Conservation (phyloP, 2,888 invertebrate species). For the Drosophila multiciliata region DNA sequence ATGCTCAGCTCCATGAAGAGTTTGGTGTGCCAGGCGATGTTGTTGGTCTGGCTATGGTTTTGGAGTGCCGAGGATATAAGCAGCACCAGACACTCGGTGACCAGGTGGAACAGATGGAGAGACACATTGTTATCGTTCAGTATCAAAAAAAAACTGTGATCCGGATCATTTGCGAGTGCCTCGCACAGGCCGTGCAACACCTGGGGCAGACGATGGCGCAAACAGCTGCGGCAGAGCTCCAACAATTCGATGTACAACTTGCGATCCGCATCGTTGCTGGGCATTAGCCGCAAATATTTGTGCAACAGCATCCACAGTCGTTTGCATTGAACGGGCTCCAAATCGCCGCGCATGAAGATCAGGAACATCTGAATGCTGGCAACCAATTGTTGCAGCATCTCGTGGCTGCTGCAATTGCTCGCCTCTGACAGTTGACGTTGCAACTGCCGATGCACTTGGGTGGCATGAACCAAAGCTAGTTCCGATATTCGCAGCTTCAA, state of each 20-base stretch:
- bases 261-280: slow-evolving; percentile 72
- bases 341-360: slow-evolving; percentile 46
- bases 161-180: slow-evolving; percentile 66
- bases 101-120: slow-evolving; percentile 33
- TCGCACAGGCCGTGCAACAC: slow-evolving; percentile 64
- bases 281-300: slow-evolving; percentile 75
- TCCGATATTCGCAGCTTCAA: slow-evolving; percentile 72
- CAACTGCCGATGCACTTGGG: slow-evolving; percentile 65
- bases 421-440: slow-evolving; percentile 65
- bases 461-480: slow-evolving; percentile 69
- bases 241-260: slow-evolving; percentile 69
- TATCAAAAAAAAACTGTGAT: slow-evolving; percentile 70
- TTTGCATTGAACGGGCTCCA: not conserved
- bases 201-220: slow-evolving; percentile 52
- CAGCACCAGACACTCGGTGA: slow-evolving; percentile 47
- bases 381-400: slow-evolving; percentile 56
- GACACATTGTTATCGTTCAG: slow-evolving; percentile 53
- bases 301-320: slow-evolving; percentile 60
- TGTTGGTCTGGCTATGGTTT: not conserved
- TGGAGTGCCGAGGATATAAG: slow-evolving; percentile 34
- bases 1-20: slow-evolving; percentile 71
- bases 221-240: slow-evolving; percentile 68
- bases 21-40: slow-evolving; percentile 50
- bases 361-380: slow-evolving; percentile 62
- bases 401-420: slow-evolving; percentile 77